phyloP scores from a whole-genome alignment of 2,888 invertebrate genomes.

The Ariolimax columbianus region DNA sequence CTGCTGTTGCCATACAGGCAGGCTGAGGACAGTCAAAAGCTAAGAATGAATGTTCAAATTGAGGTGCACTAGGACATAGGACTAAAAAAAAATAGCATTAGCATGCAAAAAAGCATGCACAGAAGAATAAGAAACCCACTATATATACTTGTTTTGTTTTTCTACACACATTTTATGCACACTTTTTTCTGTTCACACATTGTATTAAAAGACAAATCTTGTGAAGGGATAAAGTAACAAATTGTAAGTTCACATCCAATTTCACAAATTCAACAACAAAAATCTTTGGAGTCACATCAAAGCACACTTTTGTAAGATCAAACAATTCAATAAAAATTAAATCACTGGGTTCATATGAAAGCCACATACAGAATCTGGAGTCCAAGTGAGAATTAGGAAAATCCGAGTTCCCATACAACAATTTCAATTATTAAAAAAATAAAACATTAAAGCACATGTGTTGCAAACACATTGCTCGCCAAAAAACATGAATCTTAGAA shows the following conservation, averaged over 20 bases:
- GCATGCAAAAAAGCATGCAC: no score
- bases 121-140: no score
- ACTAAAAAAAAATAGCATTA: no score
- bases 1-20: no score
- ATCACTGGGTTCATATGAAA: not conserved
- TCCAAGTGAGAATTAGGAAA: not conserved
- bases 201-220: not conserved
- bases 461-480: not conserved
- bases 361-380: not conserved
- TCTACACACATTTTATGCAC: no score
- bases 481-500: not conserved
- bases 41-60: no score
- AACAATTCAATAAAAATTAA: not conserved
- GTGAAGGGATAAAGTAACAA: not conserved
- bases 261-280: not conserved
- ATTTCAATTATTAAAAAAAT: not conserved
- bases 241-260: not conserved
- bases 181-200: no score
- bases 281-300: constrained; percentile 3
- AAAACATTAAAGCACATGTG: not conserved
- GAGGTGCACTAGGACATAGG: no score
- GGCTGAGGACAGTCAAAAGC: no score
- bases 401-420: not conserved
- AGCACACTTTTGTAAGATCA: not conserved
- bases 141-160: no score